These are phyloP conservation scores for Latrodectus hesperus DNA, from an alignment of 2,888 invertebrate genomes.

Conservation along the genomic window DNA sequence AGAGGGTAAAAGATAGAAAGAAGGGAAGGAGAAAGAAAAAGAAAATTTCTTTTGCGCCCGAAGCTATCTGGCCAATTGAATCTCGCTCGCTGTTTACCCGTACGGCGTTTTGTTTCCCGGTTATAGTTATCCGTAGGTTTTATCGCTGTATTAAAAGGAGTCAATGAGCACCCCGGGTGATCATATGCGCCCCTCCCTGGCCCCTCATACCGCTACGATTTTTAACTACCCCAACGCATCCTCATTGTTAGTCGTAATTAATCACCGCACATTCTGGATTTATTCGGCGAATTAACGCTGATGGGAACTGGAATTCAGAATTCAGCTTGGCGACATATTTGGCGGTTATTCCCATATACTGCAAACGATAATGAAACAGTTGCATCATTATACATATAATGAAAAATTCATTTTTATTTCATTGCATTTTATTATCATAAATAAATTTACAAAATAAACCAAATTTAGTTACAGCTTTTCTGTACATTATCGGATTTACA, in stretches of 20 bases:
- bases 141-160: conserved; percentile 60
- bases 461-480: no score
- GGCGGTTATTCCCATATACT: no score
- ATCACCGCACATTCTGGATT: conserved; percentile 44
- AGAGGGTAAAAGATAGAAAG: no score
- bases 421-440: no score
- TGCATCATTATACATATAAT: no score
- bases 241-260: conserved; percentile 48
- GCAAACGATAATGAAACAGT: no score
- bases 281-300: conserved; percentile 45
- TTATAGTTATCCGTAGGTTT: conserved; percentile 61
- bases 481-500: no score
- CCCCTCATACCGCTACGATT: neutral
- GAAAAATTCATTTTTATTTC: no score
- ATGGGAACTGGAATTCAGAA: conserved; percentile 31
- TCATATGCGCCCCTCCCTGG: conserved; percentile 20
- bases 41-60: conserved; percentile 29
- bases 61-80: conserved; percentile 65
- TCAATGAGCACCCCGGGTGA: conserved; percentile 30
- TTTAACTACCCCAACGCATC: neutral
- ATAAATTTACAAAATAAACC: no score
- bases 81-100: conserved; percentile 66
- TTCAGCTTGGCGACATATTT: no score
- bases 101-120: conserved; percentile 63
- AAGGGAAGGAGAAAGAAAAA: conserved; percentile 2